phyloP scores from a whole-genome alignment of 2,113 vertebrate species.

The Bubo blakistoni region DNA sequence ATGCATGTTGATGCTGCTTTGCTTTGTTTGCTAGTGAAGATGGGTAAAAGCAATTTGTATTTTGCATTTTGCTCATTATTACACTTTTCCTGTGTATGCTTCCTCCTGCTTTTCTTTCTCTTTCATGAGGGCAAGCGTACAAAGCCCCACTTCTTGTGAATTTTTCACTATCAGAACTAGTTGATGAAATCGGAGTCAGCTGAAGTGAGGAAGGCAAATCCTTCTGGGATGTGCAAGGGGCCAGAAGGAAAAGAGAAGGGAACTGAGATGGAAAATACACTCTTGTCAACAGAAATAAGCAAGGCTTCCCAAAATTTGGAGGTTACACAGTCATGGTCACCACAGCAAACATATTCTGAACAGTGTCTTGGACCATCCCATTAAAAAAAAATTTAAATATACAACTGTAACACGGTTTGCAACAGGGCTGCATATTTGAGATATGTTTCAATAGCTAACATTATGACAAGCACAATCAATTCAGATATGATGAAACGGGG shows the following conservation, averaged over 20 bases:
- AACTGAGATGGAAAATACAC: neutral
- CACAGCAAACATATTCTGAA: neutral
- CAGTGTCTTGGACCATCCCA: neutral
- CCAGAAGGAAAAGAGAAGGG: neutral
- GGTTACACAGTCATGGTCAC: neutral
- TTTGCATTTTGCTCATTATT: slow-evolving; percentile 40
- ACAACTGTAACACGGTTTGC: neutral
- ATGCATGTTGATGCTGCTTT: neutral
- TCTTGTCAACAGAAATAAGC: neutral
- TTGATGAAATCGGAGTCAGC: neutral
- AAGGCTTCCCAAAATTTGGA: neutral
- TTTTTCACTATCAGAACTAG: neutral
- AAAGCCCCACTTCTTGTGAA: neutral
- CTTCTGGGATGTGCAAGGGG: neutral
- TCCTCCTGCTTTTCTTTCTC: neutral
- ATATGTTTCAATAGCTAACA: neutral
- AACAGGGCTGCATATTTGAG: neutral
- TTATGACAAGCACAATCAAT: neutral
- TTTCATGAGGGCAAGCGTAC: neutral
- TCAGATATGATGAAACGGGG: neutral
- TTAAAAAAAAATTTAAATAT: neutral
- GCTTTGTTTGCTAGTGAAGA: slow-evolving; percentile 32
- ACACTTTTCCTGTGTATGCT: neutral
- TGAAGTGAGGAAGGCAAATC: neutral
- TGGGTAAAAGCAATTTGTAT: slow-evolving; percentile 12